Base-by-base conservation (phyloP, 2,113 vertebrate species). In the Thamnaconus septentrionalis region DNA sequence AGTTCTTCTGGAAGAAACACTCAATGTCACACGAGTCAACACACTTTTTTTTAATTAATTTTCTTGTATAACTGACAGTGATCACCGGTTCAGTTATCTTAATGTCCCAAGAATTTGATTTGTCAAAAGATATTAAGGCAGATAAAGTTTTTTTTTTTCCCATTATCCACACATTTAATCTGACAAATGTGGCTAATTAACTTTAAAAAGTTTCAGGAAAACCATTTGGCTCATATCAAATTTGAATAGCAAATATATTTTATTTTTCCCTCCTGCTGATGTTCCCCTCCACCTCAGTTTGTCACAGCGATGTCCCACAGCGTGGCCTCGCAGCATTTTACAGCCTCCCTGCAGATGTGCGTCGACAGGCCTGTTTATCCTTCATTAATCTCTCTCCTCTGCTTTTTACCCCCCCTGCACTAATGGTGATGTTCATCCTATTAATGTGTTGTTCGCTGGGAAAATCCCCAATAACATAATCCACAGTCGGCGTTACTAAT, bases 341-440 rank as follows among this genome's bases (percentile, higher is more conserved):
- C 78, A 73, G 54, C 49, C 68, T 75, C 69, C 79, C 79, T 53
- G 18, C 18, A 31, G 57, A 59, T 71, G 69, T 61, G 63, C 56
- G 6, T 48, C 11, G 40, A 69, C 69, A 75, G 69, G 65, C 49
- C 72, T 64, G 60, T 80, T 86, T 73, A 82, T 85, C 75, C 80
- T 76, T 74, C 75, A 82, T 79, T 87, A 82, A 85, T 87, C 77
- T 75, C 58, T 65, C 70, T 69, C 49, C 61, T 65, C 64, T 72
- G 76, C 60, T 65, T 71, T 73, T 59, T 56, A 11, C 59, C 61
- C 56, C 56, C 61, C 61, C 48, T 69, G 41, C 50, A 52, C 50
- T 71, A 79, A 69, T 68, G 72, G 53, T 71, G 78, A 66, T 51
- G 65, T 70, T 79, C 69, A 81, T 83, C 66, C 77, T 63, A 62